phyloP scores from a whole-genome alignment of 2,888 invertebrate genomes.

The Xanthia icteritia region DNA sequence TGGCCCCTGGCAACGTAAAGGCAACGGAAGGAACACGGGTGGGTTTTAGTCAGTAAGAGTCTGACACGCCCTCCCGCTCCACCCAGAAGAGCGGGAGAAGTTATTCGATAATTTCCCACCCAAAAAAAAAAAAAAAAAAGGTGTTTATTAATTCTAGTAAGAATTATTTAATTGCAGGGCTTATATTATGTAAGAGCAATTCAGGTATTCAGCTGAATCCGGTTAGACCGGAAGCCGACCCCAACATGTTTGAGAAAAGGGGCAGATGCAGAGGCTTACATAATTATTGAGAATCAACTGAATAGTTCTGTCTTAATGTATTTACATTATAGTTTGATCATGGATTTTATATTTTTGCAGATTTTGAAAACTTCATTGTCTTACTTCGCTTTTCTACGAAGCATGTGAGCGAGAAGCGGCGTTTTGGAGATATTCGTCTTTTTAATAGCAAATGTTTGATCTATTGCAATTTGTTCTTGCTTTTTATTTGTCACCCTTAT shows the following conservation, averaged over 20 bases:
- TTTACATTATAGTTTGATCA: neutral
- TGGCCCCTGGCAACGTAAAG: too few relatives aligned
- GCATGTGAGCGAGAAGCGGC: constrained; percentile 4
- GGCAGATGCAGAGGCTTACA: neutral
- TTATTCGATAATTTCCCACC: too few relatives aligned
- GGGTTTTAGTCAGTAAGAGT: too few relatives aligned
- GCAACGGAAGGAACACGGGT: too few relatives aligned
- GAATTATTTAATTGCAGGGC: too few relatives aligned
- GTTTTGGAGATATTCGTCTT: neutral
- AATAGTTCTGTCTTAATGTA: too few relatives aligned
- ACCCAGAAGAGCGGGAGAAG: too few relatives aligned
- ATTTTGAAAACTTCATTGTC: constrained; percentile 43
- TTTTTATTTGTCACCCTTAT: neutral
- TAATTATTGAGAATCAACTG: too few relatives aligned
- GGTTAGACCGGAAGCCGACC: neutral
- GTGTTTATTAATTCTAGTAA: neutral
- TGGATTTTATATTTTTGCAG: constrained; percentile 26
- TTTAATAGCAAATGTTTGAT: neutral
- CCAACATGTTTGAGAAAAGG: too few relatives aligned
- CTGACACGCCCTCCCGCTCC: too few relatives aligned
- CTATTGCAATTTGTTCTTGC: neutral
- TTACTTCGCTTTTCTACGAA: constrained; percentile 45
- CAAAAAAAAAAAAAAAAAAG: too few relatives aligned
- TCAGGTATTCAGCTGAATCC: neutral
- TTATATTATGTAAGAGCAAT: neutral